Base-by-base conservation (phyloP, 2,888 invertebrate genomes). In the Tenthredo notha region DNA sequence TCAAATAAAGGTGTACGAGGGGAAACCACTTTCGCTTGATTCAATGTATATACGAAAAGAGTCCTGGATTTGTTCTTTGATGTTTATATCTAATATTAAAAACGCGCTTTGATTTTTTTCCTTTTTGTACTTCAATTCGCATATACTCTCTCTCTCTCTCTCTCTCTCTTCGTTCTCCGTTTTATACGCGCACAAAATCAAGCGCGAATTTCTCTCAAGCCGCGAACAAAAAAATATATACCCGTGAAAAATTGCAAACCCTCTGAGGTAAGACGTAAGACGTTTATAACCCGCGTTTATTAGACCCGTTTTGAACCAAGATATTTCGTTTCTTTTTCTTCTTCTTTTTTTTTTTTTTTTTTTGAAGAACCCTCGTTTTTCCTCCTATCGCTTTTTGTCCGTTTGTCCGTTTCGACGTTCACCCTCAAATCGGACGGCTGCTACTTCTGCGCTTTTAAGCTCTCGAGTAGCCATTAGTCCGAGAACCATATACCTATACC, bases 391-490 rank as follows among this genome's bases (percentile, higher is more conserved):
- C 37, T 25, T 25, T 43, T 74, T 37, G 70, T 43, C 9, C 43
- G 25, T 74, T 74, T 43, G n/a, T 21, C 43, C 72, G 77, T 54
- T 77, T 77, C 77, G 54, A 18, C 29, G 47, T 77, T 77, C 21
- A 18, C 7, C 29, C 29, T 43, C 25, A 9, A 74, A 21, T 43
- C 43, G 25, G 74, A 74, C 75, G 77, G 25, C 21, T 21, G 80
- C 21, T 61, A 33, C 40, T 58, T 80, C 80, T 80, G 40, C 33
- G 80, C 80, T 80, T 80, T 80, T 61, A 80, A 80, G 61, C 80
- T 80, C 80, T 80, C 61, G 80, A 80, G 61, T 80, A 80, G 80
- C 80, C 80, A 80, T 80, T 80, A 80, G 80, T 21, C 21, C 21
- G 61, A 80, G 61, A 37, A 7, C 37, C 37, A 37, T 37, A 37